Percentiles rank a stretch among this genome's conserved stretches.
Evolutionary conservation across 2,888 invertebrate genomes (phyloP).

Genomic region (Acleris emargana): DNA sequence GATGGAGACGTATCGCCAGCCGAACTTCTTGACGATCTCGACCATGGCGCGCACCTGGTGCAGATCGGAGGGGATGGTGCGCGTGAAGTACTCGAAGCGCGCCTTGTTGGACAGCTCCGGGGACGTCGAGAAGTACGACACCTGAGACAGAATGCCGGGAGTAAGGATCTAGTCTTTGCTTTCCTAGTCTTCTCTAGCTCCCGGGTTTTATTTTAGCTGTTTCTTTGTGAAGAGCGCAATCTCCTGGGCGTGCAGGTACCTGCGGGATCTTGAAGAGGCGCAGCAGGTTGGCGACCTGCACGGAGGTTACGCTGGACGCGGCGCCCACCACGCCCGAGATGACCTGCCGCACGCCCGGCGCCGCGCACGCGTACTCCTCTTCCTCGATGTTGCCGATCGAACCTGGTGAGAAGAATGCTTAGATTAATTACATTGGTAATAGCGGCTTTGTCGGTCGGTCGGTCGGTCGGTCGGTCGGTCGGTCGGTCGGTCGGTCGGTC

Average conservation of each 20-base stretch:
- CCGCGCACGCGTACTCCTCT: conserved; percentile 92
- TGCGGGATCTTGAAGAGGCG: conserved; percentile 96
- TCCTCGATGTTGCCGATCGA: conserved; percentile 97
- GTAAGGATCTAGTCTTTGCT: conserved; percentile 65
- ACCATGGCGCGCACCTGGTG: conserved; percentile 98
- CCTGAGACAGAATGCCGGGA: conserved; percentile 84
- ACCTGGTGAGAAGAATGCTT: conserved; percentile 79
- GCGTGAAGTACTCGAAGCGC: conserved; percentile 96
- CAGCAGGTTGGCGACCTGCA: conserved; percentile 94
- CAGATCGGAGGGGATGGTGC: conserved; percentile 97
- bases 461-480: no score
- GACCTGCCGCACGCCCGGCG: conserved; percentile 83
- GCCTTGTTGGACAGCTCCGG: conserved; percentile 97
- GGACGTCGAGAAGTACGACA: conserved; percentile 97
- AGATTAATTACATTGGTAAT: no score
- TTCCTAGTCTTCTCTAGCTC: no score
- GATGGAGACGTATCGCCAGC: conserved; percentile 97
- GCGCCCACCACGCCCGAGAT: conserved; percentile 74
- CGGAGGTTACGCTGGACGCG: conserved; percentile 95
- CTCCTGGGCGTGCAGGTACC: conserved; percentile 89
- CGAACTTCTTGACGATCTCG: conserved; percentile 92
- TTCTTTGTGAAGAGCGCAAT: conserved; percentile 97
- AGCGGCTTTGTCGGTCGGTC: no score
- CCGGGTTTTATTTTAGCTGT: conserved; percentile 86
- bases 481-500: no score